Conservation (phyloP, 2,888 invertebrate genomes). For the Scaptomyza parva region DNA sequence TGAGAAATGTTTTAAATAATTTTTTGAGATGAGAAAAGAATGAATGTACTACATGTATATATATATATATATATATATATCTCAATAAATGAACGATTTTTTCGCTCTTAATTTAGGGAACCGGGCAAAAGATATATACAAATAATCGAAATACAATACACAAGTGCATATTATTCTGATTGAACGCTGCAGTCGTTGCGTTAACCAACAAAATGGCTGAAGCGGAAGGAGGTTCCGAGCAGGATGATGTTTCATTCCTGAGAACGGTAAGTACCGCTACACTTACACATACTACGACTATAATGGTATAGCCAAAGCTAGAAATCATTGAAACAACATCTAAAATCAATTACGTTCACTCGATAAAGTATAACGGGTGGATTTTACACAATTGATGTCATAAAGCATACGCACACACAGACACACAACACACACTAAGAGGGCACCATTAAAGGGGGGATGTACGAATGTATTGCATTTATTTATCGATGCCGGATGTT, state of each 20-base stretch:
- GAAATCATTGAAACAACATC: slow-evolving; percentile 62
- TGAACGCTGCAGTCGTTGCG: slow-evolving; percentile 76
- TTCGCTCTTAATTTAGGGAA: no score
- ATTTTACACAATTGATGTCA: slow-evolving; percentile 77
- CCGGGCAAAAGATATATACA: slow-evolving; percentile 38
- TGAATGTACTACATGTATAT: slow-evolving; percentile 8
- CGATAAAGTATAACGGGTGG: slow-evolving; percentile 79
- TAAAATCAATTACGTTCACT: slow-evolving; percentile 81
- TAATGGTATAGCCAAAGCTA: background rate
- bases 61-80: background rate
- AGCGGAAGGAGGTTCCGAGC: slow-evolving; percentile 98
- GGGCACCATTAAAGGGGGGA: slow-evolving; percentile 22
- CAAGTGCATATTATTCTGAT: slow-evolving; percentile 47
- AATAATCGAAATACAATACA: slow-evolving; percentile 53
- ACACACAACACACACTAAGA: background rate
- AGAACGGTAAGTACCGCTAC: slow-evolving; percentile 93
- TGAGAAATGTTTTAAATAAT: background rate
- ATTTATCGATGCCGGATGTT: slow-evolving; percentile 42
- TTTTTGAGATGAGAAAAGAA: background rate
- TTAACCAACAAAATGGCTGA: slow-evolving; percentile 90
- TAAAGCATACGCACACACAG: slow-evolving; percentile 49
- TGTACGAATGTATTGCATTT: slow-evolving; percentile 44
- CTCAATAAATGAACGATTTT: no score
- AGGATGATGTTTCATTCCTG: slow-evolving; percentile 99
- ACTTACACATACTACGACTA: background rate